Percentiles rank a stretch among this genome's conserved stretches.
Evolutionary conservation across 1,140 invertebrate species (phyloP).

Genomic region (Cardiocondyla obscurior): DNA sequence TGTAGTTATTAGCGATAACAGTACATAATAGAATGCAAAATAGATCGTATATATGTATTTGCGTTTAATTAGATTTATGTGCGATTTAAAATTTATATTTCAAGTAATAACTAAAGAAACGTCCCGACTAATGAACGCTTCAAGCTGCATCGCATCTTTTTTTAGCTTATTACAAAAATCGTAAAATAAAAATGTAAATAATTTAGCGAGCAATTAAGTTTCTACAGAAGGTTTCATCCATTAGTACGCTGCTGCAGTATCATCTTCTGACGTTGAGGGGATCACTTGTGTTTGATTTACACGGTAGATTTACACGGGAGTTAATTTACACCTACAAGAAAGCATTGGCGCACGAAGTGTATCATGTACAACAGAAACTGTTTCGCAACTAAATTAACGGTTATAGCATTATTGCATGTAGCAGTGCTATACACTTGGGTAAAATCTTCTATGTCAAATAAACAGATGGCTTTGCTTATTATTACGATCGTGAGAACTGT

Average conservation of each 20-base stretch:
- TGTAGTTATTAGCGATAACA: not conserved
- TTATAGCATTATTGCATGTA: constrained; percentile 52
- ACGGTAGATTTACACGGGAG: constrained; percentile 53
- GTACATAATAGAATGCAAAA: not conserved
- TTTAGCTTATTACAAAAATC: not conserved
- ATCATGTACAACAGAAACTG: constrained; percentile 51
- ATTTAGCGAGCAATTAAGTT: constrained; percentile 25
- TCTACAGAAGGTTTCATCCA: not conserved
- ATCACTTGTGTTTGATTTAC: constrained; percentile 51
- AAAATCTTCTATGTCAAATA: constrained; percentile 61
- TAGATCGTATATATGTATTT: not conserved
- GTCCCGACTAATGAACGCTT: not conserved
- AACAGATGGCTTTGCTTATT: constrained; percentile 65
- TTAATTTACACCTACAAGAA: constrained; percentile 56
- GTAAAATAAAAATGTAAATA: not conserved
- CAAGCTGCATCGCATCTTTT: no score
- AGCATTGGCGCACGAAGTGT: constrained; percentile 44
- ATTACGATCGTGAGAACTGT: constrained; percentile 66
- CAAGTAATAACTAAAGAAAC: not conserved
- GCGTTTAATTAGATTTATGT: constrained; percentile 6
- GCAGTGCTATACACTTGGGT: constrained; percentile 31
- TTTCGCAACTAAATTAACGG: constrained; percentile 54
- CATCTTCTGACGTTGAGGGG: constrained; percentile 6
- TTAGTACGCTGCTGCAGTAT: constrained; percentile 2
- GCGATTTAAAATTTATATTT: not conserved